Conservation (phyloP, 2,797 vertebrate genomes). For the Nasua narica region DNA sequence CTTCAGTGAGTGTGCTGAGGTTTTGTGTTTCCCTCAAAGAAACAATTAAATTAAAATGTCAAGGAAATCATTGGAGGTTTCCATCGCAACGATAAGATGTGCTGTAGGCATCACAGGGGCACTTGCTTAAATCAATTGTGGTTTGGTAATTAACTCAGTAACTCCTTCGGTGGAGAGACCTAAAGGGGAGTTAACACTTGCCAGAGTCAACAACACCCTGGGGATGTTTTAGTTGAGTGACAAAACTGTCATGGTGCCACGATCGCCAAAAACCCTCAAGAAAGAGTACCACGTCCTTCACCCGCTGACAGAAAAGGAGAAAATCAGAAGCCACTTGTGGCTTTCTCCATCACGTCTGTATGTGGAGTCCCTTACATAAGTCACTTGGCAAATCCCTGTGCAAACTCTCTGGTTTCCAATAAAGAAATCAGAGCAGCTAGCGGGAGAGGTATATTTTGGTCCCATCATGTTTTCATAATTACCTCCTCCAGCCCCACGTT, state of each 20-base stretch:
- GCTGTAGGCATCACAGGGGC: background rate
- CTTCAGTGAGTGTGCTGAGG: background rate
- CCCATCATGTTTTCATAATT: constrained; percentile 60
- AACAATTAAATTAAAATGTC: background rate
- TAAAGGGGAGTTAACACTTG: fast-evolving
- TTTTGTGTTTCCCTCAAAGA: background rate
- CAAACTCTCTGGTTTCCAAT: constrained; percentile 27
- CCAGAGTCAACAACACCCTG: background rate
- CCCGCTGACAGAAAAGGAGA: background rate
- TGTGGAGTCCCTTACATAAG: background rate
- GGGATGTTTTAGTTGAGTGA: background rate
- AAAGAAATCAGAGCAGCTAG: constrained; percentile 40
- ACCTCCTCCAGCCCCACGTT: constrained; percentile 39
- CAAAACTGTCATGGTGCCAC: fast-evolving
- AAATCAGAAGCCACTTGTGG: background rate
- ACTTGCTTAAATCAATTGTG: background rate
- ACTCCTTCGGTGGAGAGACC: fast-evolving
- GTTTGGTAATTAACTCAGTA: background rate
- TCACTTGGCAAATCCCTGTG: background rate
- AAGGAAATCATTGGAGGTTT: background rate
- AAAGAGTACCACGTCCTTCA: background rate
- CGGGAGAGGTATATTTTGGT: background rate
- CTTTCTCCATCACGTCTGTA: background rate
- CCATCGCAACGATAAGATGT: fast-evolving
- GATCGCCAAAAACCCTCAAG: background rate